These are phyloP conservation scores for Epistrophe grossulariae DNA, from an alignment of 2,888 invertebrate species.

Conservation along the genomic window DNA sequence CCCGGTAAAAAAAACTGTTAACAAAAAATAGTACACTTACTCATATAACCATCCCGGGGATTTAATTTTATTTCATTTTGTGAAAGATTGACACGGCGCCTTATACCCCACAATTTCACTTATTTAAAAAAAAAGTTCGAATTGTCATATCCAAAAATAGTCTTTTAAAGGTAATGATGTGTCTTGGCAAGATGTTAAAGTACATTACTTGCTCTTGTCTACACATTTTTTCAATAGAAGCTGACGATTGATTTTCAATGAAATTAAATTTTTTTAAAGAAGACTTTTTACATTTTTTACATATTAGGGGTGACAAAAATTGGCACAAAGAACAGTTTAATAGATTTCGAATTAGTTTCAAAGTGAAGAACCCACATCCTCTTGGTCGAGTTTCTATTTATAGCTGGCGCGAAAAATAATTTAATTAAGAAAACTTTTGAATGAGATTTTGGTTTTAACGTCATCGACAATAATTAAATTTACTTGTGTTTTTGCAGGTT, in stretches of 20 bases:
- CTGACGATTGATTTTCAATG: conserved; percentile 20
- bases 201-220: conserved; percentile 18
- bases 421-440: conserved; percentile 60
- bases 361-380: conserved; percentile 14
- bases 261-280: background rate
- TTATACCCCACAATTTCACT: background rate
- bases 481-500: conserved; percentile 26
- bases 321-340: conserved; percentile 16
- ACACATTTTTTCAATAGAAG: conserved; percentile 19
- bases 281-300: conserved; percentile 15
- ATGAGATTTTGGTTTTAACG: conserved; percentile 20
- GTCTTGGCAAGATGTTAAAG: conserved; percentile 20
- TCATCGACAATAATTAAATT: background rate
- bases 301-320: background rate
- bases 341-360: conserved; percentile 5
- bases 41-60: conserved; percentile 11
- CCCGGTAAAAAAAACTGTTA: background rate
- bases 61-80: conserved; percentile 6
- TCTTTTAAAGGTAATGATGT: conserved; percentile 5
- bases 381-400: conserved; percentile 52
- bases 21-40: background rate
- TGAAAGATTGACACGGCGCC: conserved; percentile 12
- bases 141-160: conserved; percentile 25
- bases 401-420: conserved; percentile 47
- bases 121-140: background rate